A percentile compares a stretch with the other conserved stretches of the same genome.
These are phyloP conservation scores for Cololabis saira DNA, from an alignment of 2,113 vertebrate genomes.

Conservation along the genomic window DNA sequence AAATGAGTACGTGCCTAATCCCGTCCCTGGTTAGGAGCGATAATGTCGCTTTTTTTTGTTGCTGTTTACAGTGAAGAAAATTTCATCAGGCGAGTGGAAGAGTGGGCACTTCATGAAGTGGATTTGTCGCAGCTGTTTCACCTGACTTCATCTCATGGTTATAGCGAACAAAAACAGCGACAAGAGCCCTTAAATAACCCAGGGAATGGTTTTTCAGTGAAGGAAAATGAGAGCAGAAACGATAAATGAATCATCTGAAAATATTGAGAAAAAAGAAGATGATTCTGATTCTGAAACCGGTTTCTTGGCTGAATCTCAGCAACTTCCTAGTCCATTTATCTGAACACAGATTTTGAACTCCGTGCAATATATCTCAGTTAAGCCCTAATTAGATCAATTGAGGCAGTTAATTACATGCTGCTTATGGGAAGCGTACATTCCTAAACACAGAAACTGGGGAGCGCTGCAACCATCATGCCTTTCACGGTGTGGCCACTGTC, in stretches of 20 bases:
- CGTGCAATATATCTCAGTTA: slow-evolving; percentile 11
- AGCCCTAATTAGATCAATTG: slow-evolving; percentile 60
- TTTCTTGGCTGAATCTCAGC: slow-evolving; percentile 5
- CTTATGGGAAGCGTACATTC: slow-evolving; percentile 36
- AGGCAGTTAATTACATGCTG: slow-evolving; percentile 56
- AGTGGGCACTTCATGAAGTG: slow-evolving; percentile 25
- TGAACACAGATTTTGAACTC: slow-evolving; percentile 19
- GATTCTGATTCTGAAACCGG: no score
- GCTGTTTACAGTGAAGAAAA: slow-evolving; percentile 40
- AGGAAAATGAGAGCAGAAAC: slow-evolving; percentile 13
- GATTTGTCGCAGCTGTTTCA: slow-evolving; percentile 26
- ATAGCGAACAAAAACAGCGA: neutral
- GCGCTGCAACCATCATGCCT: slow-evolving; percentile 52
- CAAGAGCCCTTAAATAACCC: neutral
- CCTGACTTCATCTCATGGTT: slow-evolving; percentile 7
- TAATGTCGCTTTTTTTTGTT: slow-evolving; percentile 44
- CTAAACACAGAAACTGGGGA: slow-evolving; percentile 29
- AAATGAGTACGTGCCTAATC: slow-evolving; percentile 59
- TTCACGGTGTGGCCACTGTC: slow-evolving; percentile 45
- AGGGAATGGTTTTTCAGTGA: neutral
- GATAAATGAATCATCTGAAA: no score
- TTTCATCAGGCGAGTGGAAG: slow-evolving; percentile 35
- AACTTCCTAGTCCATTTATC: slow-evolving; percentile 34
- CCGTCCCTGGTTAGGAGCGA: slow-evolving; percentile 51
- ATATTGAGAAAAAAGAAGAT: no score